Evolutionary conservation across 2,888 invertebrate species (phyloP).

Genomic region (Tribolium freemani): DNA sequence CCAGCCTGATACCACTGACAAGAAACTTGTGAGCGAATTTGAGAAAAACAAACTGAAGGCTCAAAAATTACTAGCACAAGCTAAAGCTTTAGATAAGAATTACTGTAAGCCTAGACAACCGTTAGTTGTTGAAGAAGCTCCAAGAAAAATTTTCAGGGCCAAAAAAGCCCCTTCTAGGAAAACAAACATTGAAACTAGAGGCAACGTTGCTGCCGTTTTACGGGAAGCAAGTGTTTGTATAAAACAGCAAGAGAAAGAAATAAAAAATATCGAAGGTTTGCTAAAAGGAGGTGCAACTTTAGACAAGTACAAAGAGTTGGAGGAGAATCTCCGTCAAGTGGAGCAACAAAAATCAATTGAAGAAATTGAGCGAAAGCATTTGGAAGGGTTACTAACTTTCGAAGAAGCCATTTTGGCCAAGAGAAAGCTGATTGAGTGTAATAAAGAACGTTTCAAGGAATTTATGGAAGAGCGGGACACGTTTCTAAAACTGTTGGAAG

Average conservation of each 20-base stretch:
- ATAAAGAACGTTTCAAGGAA: slow-evolving; percentile 70
- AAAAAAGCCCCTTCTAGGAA: slow-evolving; percentile 40
- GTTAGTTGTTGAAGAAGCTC: slow-evolving; percentile 6
- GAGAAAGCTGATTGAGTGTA: slow-evolving; percentile 68
- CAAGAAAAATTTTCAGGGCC: slow-evolving; percentile 39
- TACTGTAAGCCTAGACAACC: slow-evolving; percentile 27
- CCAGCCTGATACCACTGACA: slow-evolving; percentile 40
- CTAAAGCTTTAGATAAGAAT: slow-evolving; percentile 48
- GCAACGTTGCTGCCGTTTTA: slow-evolving; percentile 70
- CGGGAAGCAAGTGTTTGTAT: slow-evolving; percentile 70
- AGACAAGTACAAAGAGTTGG: slow-evolving; percentile 67
- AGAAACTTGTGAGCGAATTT: slow-evolving; percentile 49
- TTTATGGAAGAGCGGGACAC: slow-evolving; percentile 70
- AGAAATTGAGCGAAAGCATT: slow-evolving; percentile 73
- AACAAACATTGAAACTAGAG: slow-evolving; percentile 65
- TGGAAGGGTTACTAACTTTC: slow-evolving; percentile 72
- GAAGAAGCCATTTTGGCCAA: slow-evolving; percentile 75
- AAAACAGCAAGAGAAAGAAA: slow-evolving; percentile 69
- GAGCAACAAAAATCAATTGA: slow-evolving; percentile 69
- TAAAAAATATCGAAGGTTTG: slow-evolving; percentile 70
- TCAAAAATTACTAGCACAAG: slow-evolving; percentile 53
- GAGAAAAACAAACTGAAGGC: slow-evolving; percentile 55
- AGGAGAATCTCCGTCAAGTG: slow-evolving; percentile 68
- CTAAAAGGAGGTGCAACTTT: slow-evolving; percentile 68
- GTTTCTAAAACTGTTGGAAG: slow-evolving; percentile 70